phyloP scores from a whole-genome alignment of 1,140 invertebrate species.

The Drosophila parvula region DNA sequence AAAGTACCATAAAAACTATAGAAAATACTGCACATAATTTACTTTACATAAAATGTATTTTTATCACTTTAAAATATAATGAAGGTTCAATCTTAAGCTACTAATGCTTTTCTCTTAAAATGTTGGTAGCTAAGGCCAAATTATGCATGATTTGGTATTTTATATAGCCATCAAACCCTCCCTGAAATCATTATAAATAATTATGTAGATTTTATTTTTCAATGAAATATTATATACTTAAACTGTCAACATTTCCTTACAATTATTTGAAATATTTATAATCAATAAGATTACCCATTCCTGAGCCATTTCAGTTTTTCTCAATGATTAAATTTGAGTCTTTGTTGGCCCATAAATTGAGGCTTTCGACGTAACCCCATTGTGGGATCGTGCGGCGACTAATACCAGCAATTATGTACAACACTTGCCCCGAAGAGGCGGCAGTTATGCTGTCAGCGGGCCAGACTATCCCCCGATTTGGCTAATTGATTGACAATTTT shows the following conservation, averaged over 20 bases:
- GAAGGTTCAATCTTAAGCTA: background rate
- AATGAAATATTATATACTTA: background rate
- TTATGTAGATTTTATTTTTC: background rate
- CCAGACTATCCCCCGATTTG: conserved; percentile 39
- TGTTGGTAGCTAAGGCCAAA: background rate
- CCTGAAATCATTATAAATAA: conserved; percentile 1
- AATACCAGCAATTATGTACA: conserved; percentile 38
- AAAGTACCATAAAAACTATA: background rate
- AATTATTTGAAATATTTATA: background rate
- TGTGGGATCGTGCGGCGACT: conserved; percentile 34
- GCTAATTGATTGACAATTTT: conserved; percentile 64
- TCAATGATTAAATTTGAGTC: background rate
- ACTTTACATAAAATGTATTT: background rate
- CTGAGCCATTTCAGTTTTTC: background rate
- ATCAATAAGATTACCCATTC: background rate
- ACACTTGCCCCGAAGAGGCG: conserved; percentile 43
- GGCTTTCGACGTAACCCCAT: conserved; percentile 34
- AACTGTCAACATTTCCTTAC: background rate
- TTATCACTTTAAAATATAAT: background rate
- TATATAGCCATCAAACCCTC: background rate
- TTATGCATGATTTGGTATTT: background rate
- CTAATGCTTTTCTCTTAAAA: background rate
- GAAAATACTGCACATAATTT: background rate
- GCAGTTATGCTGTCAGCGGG: conserved; percentile 35
- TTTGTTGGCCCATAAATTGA: conserved; percentile 22